A percentile compares a stretch with the other conserved stretches of the same genome.
Evolutionary conservation across 2,888 invertebrate species (phyloP).

Genomic region (Sarcophaga carnaria): DNA sequence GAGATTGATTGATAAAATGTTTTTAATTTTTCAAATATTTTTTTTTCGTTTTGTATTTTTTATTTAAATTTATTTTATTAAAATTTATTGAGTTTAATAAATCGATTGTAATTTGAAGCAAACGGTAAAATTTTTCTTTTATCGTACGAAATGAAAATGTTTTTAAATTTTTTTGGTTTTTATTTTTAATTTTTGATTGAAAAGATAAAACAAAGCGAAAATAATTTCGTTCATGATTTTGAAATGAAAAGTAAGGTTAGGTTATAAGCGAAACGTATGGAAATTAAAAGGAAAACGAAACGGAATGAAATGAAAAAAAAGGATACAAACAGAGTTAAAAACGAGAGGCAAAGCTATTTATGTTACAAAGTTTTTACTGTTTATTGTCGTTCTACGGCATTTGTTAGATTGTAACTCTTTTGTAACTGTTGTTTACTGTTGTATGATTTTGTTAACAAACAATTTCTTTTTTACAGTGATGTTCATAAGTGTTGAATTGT

Average conservation of each 20-base stretch:
- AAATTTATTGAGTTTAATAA: background rate
- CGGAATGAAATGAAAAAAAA: conserved; percentile 35
- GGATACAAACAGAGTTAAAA: conserved; percentile 42
- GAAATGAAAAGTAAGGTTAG: conserved; percentile 47
- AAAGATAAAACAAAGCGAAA: conserved; percentile 60
- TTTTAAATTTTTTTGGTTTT: background rate
- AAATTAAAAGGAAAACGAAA: conserved; percentile 40
- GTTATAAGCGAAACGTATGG: conserved; percentile 6
- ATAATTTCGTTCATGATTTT: conserved; percentile 57
- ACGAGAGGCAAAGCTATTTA: conserved; percentile 54
- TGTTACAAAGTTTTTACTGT: conserved; percentile 57
- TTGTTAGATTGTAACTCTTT: background rate
- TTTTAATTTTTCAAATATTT: conserved; percentile 18
- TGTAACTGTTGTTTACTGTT: conserved; percentile 1
- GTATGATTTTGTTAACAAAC: background rate
- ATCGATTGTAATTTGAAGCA: conserved; percentile 34
- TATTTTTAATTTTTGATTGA: conserved; percentile 45
- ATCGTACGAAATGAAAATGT: conserved; percentile 52
- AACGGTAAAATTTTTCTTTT: conserved; percentile 31
- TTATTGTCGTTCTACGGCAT: conserved; percentile 23
- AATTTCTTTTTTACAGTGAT: conserved; percentile 35
- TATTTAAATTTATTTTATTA: background rate
- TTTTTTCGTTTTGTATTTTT: conserved; percentile 26
- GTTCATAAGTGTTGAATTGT: background rate
- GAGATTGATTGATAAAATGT: conserved; percentile 33